phyloP scores from a whole-genome alignment of 2,797 vertebrate species.

The Kryptolebias ocellatus region DNA sequence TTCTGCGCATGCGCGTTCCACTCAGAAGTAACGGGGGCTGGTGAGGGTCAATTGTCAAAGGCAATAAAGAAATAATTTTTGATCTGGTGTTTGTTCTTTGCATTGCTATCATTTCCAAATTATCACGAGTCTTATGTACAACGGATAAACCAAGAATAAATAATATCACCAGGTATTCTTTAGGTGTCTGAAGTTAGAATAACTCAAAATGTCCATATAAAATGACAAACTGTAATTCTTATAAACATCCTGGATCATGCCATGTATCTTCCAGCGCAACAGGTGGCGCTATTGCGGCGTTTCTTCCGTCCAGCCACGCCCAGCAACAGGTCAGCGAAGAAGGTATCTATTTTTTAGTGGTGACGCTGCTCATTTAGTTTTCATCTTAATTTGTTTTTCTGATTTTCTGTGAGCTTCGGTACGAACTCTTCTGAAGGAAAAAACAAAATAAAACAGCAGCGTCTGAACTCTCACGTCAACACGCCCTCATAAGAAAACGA shows the following conservation, averaged over 20 bases:
- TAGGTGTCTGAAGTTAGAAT: too few relatives aligned
- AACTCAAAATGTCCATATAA: too few relatives aligned
- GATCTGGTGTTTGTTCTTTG: not conserved
- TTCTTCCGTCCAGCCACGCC: not conserved
- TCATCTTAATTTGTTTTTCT: not conserved
- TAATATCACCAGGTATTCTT: too few relatives aligned
- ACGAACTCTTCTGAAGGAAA: too few relatives aligned
- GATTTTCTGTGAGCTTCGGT: not conserved
- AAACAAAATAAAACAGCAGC: not conserved
- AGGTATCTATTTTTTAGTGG: not conserved
- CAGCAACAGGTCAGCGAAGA: conserved; percentile 10
- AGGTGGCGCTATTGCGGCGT: conserved; percentile 23
- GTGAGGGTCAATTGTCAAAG: conserved; percentile 43
- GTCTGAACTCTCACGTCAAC: not conserved
- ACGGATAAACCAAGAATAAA: too few relatives aligned
- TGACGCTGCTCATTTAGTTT: not conserved
- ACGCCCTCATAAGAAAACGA: not conserved
- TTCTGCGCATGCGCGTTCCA: conserved; percentile 67
- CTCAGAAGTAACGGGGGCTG: conserved; percentile 33
- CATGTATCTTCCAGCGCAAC: not conserved
- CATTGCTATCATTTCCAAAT: too few relatives aligned
- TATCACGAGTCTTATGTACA: too few relatives aligned
- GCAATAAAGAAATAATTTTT: not conserved
- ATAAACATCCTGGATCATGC: not conserved
- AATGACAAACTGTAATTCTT: too few relatives aligned